phyloP scores from a whole-genome alignment of 2,113 vertebrate species.

The Notothenia coriiceps region DNA sequence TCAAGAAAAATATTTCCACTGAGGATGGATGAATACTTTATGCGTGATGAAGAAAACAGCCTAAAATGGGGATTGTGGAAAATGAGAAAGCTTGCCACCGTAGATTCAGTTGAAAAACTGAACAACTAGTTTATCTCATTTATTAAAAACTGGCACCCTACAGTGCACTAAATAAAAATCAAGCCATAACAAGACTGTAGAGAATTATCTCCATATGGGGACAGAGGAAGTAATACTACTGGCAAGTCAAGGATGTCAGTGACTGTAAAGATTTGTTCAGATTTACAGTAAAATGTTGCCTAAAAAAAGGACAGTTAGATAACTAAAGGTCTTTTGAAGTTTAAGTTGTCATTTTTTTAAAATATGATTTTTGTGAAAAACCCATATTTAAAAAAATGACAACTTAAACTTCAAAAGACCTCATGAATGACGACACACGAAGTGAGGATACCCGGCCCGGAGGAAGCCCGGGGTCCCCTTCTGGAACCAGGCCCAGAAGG shows the following conservation, averaged over 20 bases:
- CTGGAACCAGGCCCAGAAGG: too few relatives aligned
- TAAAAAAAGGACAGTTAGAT: not conserved
- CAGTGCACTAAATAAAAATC: constrained; percentile 48
- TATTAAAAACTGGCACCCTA: constrained; percentile 23
- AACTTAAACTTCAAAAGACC: too few relatives aligned
- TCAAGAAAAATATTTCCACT: constrained; percentile 17
- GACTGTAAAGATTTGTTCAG: not conserved
- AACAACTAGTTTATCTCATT: constrained; percentile 56
- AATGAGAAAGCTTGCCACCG: constrained; percentile 18
- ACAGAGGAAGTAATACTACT: not conserved
- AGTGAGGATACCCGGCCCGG: too few relatives aligned
- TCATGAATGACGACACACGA: too few relatives aligned
- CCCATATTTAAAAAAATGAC: too few relatives aligned
- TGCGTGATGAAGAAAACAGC: constrained; percentile 56
- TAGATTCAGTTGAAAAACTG: constrained; percentile 47
- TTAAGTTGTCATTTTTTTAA: too few relatives aligned
- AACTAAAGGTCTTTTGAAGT: too few relatives aligned
- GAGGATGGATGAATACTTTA: constrained; percentile 36
- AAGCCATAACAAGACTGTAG: constrained; percentile 45
- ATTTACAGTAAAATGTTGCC: not conserved
- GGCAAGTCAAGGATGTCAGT: not conserved
- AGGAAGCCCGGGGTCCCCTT: too few relatives aligned
- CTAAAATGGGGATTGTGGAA: constrained; percentile 32
- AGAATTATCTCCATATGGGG: not conserved
- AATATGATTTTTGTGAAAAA: too few relatives aligned